Conservation (phyloP, 2,888 invertebrate genomes). For the Ophion costatus region DNA sequence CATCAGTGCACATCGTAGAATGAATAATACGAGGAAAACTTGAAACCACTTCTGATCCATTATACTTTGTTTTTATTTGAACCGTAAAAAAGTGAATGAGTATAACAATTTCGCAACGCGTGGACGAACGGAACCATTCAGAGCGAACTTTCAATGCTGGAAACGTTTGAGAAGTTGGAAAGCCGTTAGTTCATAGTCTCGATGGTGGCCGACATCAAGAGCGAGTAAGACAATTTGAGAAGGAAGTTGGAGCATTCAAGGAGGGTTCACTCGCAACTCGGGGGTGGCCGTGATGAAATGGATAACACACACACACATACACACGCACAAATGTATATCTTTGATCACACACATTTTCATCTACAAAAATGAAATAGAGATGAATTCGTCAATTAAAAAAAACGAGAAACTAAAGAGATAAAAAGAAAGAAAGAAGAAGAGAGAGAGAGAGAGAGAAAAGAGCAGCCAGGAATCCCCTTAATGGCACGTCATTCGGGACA, state of each 20-base stretch:
- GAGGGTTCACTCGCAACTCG: constrained; percentile 8
- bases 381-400: constrained; percentile 16
- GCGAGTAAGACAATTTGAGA: constrained; percentile 22
- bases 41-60: constrained; percentile 1
- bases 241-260: constrained; percentile 18
- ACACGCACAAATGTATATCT: not conserved
- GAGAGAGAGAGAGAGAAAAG: constrained; percentile 50
- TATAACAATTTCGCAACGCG: constrained; percentile 32
- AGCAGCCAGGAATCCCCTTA: constrained; percentile 73
- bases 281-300: not conserved
- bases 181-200: constrained; percentile 69
- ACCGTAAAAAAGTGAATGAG: constrained; percentile 20
- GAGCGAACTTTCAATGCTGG: constrained; percentile 66
- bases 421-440: not conserved
- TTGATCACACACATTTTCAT: not conserved
- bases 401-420: not conserved
- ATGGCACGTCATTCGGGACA: constrained; percentile 74
- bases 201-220: constrained; percentile 17
- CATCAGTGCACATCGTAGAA: constrained; percentile 5
- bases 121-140: constrained; percentile 57
- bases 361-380: constrained; percentile 18
- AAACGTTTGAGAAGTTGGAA: constrained; percentile 70
- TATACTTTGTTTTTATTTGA: constrained; percentile 39
- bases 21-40: constrained; percentile 29
- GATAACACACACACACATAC: not conserved